Percentiles rank a stretch among this genome's conserved stretches.
Evolutionary conservation across 2,888 invertebrate species (phyloP).

Genomic region (Plagodis pulveraria): DNA sequence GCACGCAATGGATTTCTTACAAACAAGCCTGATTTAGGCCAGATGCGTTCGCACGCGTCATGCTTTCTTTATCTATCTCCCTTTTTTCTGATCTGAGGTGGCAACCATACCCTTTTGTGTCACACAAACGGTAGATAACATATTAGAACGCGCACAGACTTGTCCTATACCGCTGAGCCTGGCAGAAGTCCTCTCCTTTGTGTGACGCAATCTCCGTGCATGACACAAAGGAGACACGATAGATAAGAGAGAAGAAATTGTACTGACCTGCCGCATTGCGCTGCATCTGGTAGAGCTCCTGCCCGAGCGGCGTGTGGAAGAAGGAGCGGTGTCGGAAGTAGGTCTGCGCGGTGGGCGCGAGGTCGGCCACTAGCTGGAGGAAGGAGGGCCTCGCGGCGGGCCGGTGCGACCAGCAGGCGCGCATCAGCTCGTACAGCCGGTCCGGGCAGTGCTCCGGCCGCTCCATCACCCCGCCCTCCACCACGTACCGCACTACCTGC

Average conservation of each 20-base stretch:
- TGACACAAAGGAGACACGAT: no score
- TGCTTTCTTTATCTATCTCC: no score
- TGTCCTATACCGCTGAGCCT: no score
- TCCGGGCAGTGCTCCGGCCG: slow-evolving; percentile 98
- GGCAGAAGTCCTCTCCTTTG: no score
- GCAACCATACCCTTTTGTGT: no score
- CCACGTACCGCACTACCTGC: slow-evolving; percentile 95
- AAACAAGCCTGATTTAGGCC: no score
- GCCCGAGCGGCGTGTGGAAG: slow-evolving; percentile 86
- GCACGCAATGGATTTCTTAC: no score
- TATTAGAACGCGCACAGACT: no score
- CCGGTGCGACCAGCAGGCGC: slow-evolving; percentile 95
- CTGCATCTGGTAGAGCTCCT: slow-evolving; percentile 81
- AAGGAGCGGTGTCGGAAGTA: slow-evolving; percentile 86
- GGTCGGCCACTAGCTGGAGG: slow-evolving; percentile 90
- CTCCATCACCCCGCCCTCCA: slow-evolving; percentile 97
- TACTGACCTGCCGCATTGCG: slow-evolving; percentile 56
- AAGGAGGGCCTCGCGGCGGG: slow-evolving; percentile 93
- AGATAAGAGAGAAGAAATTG: background rate
- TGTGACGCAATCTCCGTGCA: no score
- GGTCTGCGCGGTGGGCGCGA: slow-evolving; percentile 88
- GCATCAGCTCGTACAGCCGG: slow-evolving; percentile 95
- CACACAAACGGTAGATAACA: no score
- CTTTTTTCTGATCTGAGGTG: no score
- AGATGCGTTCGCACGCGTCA: no score